Conservation (phyloP, 37 sponge, comb jelly and placozoan species). For the Mnemiopsis leidyi region DNA sequence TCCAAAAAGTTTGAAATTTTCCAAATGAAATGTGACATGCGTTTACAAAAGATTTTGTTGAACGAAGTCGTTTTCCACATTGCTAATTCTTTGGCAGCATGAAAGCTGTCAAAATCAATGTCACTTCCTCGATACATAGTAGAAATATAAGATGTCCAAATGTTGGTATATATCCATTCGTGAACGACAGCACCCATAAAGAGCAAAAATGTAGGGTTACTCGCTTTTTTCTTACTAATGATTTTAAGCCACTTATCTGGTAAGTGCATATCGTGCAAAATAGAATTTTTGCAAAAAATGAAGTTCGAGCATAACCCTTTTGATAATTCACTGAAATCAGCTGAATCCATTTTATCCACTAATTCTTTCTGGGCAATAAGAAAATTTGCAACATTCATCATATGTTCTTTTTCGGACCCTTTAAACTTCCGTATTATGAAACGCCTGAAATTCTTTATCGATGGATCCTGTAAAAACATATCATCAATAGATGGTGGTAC, state of each 20-base stretch:
- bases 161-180: constrained; percentile 37
- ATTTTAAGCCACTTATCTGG: not conserved
- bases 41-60: not conserved
- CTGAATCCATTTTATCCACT: not conserved
- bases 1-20: not conserved
- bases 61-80: not conserved
- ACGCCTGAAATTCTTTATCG: not conserved
- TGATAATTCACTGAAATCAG: constrained; percentile 19
- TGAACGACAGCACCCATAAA: not conserved
- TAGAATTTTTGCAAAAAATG: constrained; percentile 22
- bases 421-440: not conserved
- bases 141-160: constrained; percentile 24
- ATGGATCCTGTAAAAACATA: not conserved
- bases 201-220: constrained; percentile 22
- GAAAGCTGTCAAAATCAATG: not conserved
- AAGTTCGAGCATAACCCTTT: not conserved
- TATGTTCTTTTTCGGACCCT: constrained; percentile 20
- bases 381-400: constrained; percentile 17
- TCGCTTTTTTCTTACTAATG: not conserved
- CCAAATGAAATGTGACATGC: not conserved
- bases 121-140: not conserved
- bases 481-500: constrained; percentile 41
- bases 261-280: not conserved
- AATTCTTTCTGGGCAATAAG: not conserved
- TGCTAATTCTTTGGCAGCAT: not conserved